A percentile compares a stretch with the other conserved stretches of the same genome.
phyloP scores from a whole-genome alignment of 2,888 invertebrate species.

The Geophilus truncorum region DNA sequence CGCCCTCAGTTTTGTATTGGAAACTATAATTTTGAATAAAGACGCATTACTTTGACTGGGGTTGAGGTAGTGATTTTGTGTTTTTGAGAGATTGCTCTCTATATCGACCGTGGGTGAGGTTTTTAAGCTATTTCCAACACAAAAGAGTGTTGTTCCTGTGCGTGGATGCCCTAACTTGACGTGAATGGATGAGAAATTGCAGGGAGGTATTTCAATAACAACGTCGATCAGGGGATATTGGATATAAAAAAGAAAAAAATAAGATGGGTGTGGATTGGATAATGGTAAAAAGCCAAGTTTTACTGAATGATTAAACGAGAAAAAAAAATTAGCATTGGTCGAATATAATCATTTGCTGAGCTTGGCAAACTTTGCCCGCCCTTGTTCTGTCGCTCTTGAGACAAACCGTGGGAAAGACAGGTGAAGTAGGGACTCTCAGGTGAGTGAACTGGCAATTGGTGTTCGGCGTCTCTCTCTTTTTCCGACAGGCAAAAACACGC shows the following conservation, averaged over 20 bases:
- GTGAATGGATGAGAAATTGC: constrained; percentile 23
- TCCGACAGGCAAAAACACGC: constrained; percentile 15
- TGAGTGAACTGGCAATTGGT: constrained; percentile 10
- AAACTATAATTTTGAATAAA: not conserved
- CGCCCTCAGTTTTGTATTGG: not conserved
- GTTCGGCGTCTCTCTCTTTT: not conserved
- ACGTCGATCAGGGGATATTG: constrained; percentile 20
- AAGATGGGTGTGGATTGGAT: not conserved
- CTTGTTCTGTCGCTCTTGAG: not conserved
- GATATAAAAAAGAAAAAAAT: not conserved
- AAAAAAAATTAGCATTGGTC: not conserved
- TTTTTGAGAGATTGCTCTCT: not conserved
- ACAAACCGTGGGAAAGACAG: constrained; percentile 24
- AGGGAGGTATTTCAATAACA: constrained; percentile 18
- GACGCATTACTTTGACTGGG: not conserved
- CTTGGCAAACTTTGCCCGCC: not conserved
- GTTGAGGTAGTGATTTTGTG: not conserved
- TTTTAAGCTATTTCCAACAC: constrained; percentile 1
- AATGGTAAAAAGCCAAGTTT: no score
- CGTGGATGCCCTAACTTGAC: constrained; percentile 18
- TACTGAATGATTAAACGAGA: not conserved
- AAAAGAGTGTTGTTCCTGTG: constrained; percentile 14
- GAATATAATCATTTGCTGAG: not conserved
- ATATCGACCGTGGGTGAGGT: constrained; percentile 1
- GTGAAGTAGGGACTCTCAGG: not conserved